Evolutionary conservation across 2,113 vertebrate genomes (phyloP), one percentile per base, ranked within the genome.

Genomic region (Nannospalax galili): DNA sequence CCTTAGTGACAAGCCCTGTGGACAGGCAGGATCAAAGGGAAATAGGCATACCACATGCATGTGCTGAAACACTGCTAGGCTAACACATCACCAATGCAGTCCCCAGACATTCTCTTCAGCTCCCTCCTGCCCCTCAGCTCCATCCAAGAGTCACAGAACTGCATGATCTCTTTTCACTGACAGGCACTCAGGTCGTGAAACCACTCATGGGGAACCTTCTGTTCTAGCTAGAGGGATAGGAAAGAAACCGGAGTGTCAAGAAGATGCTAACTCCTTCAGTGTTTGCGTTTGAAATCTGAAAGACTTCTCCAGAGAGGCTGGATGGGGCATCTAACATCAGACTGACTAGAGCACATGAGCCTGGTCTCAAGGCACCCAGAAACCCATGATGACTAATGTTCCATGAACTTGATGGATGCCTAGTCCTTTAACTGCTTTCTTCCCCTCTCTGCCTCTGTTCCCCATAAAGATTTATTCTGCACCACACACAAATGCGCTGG

Each of bases 391-490:
- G 94, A 52, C 94, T 90, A 60, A 96, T 32, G 14, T 88, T 84
- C 90, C 96, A 65, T 58, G 69, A 82, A 93, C 92, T 96, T 97
- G 98, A 98, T 92, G 94, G 95, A 97, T 97, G 89, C 78, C 90
- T 95, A 95, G 80, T 88, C 94, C 93, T 97, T 96, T 97, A 91
- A 96, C 91, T 97, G 96, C 95, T 97, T 96, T 92, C 90, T 84
- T 67, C 81, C 81, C 48, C 62, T 88, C 86, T 97, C 62, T 77
- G 40, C 92, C 92, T 78, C 73, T 2, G 86, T 64, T 87, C 74
- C 97, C 93, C 93, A 42, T 92, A 93, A 98, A 98, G 98, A 98
- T 98, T 98, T 98, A 98, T 98, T 97, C 97, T 45, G 81, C 89
- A 98, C 98, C 97, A 98, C 98, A 98, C 95, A 90, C 98, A 98